Evolutionary conservation across 2,888 invertebrate species (phyloP).

Genomic region (Corbicula japonica): DNA sequence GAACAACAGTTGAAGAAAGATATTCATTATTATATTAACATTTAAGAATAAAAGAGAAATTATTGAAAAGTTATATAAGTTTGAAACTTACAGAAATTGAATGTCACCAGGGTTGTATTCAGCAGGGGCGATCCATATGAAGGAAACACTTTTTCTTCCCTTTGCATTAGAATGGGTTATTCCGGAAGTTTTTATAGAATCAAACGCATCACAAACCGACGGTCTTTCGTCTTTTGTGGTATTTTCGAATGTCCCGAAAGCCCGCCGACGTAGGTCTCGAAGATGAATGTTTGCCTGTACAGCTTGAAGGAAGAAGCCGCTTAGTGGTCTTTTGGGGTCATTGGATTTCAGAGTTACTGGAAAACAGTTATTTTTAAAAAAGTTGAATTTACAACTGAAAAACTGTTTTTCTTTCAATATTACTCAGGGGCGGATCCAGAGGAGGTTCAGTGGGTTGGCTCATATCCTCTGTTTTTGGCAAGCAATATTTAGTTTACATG

Average conservation of each 20-base stretch:
- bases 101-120: slow-evolving; percentile 52
- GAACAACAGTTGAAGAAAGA: no score
- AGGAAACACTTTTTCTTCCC: slow-evolving; percentile 27
- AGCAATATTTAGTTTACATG: no score
- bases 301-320: slow-evolving; percentile 64
- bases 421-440: no score
- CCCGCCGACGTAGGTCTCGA: slow-evolving; percentile 45
- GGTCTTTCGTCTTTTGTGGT: slow-evolving; percentile 41
- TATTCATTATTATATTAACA: no score
- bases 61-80: no score
- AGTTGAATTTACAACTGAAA: background rate
- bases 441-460: no score
- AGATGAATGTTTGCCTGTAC: slow-evolving; percentile 54
- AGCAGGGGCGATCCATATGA: slow-evolving; percentile 54
- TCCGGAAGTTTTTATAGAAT: slow-evolving; percentile 38
- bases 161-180: slow-evolving; percentile 54
- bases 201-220: slow-evolving; percentile 44
- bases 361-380: no score
- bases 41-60: no score
- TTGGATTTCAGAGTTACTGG: slow-evolving; percentile 48
- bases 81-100: slow-evolving; percentile 59
- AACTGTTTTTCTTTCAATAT: background rate
- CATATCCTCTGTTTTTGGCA: no score
- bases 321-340: slow-evolving; percentile 16
- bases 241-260: slow-evolving; percentile 57